Evolutionary conservation across 2,113 vertebrate genomes (phyloP).

Genomic region (Rhinoderma darwinii): DNA sequence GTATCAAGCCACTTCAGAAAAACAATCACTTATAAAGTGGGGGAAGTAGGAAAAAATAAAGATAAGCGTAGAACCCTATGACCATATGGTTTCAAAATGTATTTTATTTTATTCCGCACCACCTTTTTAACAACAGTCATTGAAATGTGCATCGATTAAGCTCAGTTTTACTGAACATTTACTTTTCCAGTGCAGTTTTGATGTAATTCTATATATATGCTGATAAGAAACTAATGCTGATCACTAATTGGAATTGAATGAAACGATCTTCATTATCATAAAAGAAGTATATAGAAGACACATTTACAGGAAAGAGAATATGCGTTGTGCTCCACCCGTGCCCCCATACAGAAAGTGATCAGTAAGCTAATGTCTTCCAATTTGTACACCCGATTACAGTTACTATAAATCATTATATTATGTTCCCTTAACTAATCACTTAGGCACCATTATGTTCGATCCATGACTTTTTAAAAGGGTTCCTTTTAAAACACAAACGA

Average conservation of each 20-base stretch:
- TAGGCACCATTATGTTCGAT: constrained; percentile 56
- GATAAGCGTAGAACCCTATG: too few species aligned
- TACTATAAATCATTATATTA: constrained; percentile 55
- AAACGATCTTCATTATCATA: constrained; percentile 50
- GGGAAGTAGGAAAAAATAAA: too few species aligned
- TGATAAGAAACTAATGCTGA: constrained; percentile 48
- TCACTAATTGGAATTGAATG: constrained; percentile 56
- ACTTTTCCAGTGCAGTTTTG: constrained; percentile 11
- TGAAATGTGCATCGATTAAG: not conserved
- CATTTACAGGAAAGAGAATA: constrained; percentile 51
- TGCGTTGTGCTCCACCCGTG: constrained; percentile 48
- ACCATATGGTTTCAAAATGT: too few species aligned
- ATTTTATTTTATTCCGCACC: too few species aligned
- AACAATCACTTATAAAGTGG: too few species aligned
- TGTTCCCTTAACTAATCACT: constrained; percentile 56
- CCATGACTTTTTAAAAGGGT: constrained; percentile 55
- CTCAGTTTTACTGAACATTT: constrained; percentile 2
- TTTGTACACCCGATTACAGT: constrained; percentile 46
- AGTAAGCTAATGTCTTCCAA: constrained; percentile 55
- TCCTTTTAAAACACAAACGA: constrained; percentile 43
- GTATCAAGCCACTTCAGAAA: too few species aligned
- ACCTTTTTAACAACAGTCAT: not conserved
- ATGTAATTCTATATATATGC: constrained; percentile 44
- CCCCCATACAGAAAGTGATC: constrained; percentile 46
- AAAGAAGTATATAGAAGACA: constrained; percentile 48